Conservation (phyloP, 2,113 vertebrate genomes). For the Megalops atlanticus region DNA sequence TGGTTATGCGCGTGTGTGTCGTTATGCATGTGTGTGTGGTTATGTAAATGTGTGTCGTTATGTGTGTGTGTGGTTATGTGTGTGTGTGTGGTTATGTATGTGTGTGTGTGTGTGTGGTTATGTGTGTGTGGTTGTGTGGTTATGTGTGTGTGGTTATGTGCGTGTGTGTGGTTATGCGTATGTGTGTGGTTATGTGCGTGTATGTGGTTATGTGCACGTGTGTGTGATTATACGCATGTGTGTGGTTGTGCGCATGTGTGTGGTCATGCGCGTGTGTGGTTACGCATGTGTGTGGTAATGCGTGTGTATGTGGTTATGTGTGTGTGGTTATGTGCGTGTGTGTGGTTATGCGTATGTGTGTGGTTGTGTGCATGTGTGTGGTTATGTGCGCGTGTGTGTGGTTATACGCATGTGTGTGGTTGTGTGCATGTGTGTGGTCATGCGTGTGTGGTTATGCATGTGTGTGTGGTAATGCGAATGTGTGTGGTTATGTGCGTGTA, state of each 20-base stretch:
- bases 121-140: neutral
- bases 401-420: too few relatives aligned
- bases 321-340: neutral
- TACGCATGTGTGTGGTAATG: too few relatives aligned
- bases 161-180: neutral
- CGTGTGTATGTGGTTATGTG: conserved; percentile 9
- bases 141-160: neutral
- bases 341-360: too few relatives aligned
- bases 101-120: neutral
- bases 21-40: neutral
- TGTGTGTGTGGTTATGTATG: neutral
- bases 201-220: too few relatives aligned
- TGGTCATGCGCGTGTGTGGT: conserved; percentile 15
- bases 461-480: neutral
- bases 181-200: neutral
- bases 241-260: neutral
- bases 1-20: neutral
- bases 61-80: neutral
- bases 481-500: neutral
- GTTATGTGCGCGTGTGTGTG: too few relatives aligned
- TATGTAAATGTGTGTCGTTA: neutral
- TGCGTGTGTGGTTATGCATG: neutral
- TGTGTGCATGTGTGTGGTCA: neutral
- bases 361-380: too few relatives aligned
- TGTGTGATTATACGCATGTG: too few relatives aligned